Conservation (phyloP, 2,797 vertebrate species). For the Sebastes steindachneri region DNA sequence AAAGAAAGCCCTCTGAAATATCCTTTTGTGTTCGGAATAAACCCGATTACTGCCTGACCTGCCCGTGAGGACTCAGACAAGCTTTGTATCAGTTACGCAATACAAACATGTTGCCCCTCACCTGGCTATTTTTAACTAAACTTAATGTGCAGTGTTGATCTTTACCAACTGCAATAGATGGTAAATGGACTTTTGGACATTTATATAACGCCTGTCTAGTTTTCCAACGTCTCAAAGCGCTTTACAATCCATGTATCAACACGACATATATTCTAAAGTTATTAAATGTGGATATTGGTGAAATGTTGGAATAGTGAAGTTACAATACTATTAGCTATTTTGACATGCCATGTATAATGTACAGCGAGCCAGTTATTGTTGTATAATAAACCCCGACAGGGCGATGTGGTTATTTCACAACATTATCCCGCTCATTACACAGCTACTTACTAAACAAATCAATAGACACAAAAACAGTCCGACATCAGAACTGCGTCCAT, state of each 20-base stretch:
- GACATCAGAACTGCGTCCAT: too few relatives aligned
- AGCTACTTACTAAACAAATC: too few relatives aligned
- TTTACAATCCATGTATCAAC: too few relatives aligned
- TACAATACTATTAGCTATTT: not conserved
- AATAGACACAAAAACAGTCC: too few relatives aligned
- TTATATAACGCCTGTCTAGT: too few relatives aligned
- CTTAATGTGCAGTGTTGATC: constrained; percentile 13
- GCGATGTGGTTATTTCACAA: too few relatives aligned
- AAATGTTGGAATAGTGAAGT: not conserved
- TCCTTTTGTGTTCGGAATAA: constrained; percentile 26
- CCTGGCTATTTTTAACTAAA: constrained; percentile 32
- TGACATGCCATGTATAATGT: not conserved
- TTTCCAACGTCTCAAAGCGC: too few relatives aligned
- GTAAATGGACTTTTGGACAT: too few relatives aligned
- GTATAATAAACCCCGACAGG: too few relatives aligned
- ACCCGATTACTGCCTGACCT: constrained; percentile 41
- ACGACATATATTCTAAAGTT: too few relatives aligned
- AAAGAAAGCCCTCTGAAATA: constrained; percentile 20
- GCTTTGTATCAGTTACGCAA: constrained; percentile 48
- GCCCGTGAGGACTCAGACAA: constrained; percentile 16
- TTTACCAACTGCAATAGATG: not conserved
- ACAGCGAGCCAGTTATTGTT: not conserved
- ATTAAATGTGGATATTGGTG: not conserved
- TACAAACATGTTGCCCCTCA: constrained; percentile 15
- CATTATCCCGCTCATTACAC: too few relatives aligned